phyloP scores from a whole-genome alignment of 2,113 vertebrate species.

The Lipotes vexillifer region DNA sequence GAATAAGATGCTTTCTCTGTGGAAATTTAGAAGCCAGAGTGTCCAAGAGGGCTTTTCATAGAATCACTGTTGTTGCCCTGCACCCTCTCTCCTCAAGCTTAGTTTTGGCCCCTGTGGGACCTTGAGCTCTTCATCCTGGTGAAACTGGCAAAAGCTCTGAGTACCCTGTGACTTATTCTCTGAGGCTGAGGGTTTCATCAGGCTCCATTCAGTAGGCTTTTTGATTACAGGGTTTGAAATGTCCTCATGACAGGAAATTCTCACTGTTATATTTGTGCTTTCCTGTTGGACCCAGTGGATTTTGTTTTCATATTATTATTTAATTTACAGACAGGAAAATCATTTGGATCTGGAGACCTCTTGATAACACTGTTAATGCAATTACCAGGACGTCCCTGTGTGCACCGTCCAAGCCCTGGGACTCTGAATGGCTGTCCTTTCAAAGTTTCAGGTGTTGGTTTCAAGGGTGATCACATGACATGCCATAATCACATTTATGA shows the following conservation, averaged over 20 bases:
- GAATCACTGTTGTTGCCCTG: background rate
- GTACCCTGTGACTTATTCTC: constrained; percentile 36
- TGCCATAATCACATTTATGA: constrained; percentile 77
- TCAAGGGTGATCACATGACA: constrained; percentile 70
- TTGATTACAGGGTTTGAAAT: background rate
- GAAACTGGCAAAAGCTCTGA: background rate
- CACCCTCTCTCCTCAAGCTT: background rate
- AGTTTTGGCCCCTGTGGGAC: background rate
- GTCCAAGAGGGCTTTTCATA: background rate
- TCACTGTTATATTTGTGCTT: constrained; percentile 80
- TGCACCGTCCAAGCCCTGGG: constrained; percentile 19
- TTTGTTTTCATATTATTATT: constrained; percentile 70
- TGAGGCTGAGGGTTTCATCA: constrained; percentile 45
- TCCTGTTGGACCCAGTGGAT: constrained; percentile 73
- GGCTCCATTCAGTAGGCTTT: background rate
- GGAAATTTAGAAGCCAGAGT: constrained; percentile 10
- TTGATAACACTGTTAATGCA: constrained; percentile 79
- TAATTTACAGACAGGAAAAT: constrained; percentile 80
- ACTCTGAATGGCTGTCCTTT: constrained; percentile 10
- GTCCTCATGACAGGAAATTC: constrained; percentile 76
- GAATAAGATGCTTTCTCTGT: background rate
- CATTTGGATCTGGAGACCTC: constrained; percentile 74
- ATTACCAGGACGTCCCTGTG: constrained; percentile 72
- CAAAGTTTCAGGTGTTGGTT: constrained; percentile 76
- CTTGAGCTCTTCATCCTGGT: background rate